phyloP scores from a whole-genome alignment of 2,888 invertebrate species.

The Sinhomidia bicolor region DNA sequence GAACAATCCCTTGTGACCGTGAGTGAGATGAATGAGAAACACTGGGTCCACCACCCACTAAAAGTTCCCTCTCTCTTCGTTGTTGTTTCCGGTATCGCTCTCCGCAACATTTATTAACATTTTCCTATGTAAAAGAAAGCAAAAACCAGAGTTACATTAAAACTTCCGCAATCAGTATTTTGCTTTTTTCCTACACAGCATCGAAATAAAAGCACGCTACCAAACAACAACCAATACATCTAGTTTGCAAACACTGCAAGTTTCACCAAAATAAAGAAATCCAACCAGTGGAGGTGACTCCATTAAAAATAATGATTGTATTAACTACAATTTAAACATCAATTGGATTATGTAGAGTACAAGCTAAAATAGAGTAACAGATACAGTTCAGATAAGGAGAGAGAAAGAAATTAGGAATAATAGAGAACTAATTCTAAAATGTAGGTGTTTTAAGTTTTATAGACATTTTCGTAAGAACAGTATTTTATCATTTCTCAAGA shows the following conservation, averaged over 20 bases:
- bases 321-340: conserved; percentile 1
- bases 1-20: conserved; percentile 71
- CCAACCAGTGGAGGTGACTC: neutral
- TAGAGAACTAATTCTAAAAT: neutral
- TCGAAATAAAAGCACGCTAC: neutral
- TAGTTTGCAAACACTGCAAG: neutral
- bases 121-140: conserved; percentile 71
- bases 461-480: neutral
- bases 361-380: neutral
- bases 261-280: neutral
- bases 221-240: neutral
- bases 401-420: neutral
- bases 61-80: conserved; percentile 62
- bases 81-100: conserved; percentile 59
- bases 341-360: neutral
- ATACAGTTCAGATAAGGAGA: too few relatives aligned
- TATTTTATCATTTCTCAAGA: neutral
- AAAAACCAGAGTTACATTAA: neutral
- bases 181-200: neutral
- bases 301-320: neutral
- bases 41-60: conserved; percentile 63
- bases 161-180: neutral
- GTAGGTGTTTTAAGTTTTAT: neutral
- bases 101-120: conserved; percentile 77
- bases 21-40: conserved; percentile 75